Evolutionary conservation across 2,113 vertebrate genomes (phyloP).

Genomic region (Martes martes): DNA sequence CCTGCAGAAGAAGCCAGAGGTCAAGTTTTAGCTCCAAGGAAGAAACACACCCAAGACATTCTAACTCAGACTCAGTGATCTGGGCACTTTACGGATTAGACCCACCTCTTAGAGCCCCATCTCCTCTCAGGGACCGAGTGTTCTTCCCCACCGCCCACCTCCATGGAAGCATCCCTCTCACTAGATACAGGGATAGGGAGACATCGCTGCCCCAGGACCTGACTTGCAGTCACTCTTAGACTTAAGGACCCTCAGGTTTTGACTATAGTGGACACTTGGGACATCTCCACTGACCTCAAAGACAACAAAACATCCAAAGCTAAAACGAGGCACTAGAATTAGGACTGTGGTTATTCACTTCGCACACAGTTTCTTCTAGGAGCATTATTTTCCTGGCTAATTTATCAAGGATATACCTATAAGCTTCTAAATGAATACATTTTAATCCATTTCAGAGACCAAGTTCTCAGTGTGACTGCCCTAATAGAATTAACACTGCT

Average conservation of each 20-base stretch:
- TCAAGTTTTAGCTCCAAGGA: neutral
- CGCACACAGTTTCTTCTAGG: neutral
- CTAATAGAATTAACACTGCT: neutral
- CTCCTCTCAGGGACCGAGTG: neutral
- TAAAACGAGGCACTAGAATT: neutral
- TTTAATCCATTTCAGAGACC: constrained; percentile 13
- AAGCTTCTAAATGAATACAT: neutral
- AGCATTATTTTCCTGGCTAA: neutral
- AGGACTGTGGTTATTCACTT: neutral
- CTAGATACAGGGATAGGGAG: accelerated
- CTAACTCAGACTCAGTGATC: neutral
- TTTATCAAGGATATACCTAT: neutral
- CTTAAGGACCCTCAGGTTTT: neutral
- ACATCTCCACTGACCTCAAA: neutral
- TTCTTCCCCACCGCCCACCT: accelerated
- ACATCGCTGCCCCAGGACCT: neutral
- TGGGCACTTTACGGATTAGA: neutral
- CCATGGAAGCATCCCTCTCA: neutral
- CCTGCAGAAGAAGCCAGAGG: constrained; percentile 31
- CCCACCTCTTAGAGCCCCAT: neutral
- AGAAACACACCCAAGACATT: neutral
- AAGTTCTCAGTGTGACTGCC: neutral
- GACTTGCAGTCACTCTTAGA: neutral
- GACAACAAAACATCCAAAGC: neutral
- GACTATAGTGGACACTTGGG: neutral